Evolutionary conservation across 2,113 vertebrate genomes (phyloP).

Genomic region (Capreolus pygargus): DNA sequence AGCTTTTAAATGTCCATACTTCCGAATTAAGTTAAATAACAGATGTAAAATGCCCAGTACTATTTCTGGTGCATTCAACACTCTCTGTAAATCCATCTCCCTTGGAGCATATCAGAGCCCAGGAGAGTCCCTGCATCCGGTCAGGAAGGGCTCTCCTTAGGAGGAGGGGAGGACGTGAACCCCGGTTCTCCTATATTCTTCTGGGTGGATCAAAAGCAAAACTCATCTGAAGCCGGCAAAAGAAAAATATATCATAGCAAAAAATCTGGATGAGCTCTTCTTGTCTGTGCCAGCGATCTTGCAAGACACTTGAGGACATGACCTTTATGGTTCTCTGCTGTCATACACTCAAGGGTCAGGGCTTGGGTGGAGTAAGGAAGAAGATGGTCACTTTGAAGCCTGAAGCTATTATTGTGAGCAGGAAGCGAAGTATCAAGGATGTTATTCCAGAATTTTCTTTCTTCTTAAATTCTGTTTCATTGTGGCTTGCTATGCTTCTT

Average conservation of each 20-base stretch:
- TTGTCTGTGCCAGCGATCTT: neutral
- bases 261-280: slow-evolving; percentile 1
- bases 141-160: neutral
- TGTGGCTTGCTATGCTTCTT: neutral
- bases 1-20: neutral
- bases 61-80: neutral
- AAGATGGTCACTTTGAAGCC: slow-evolving; percentile 9
- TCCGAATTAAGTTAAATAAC: neutral
- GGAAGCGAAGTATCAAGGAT: slow-evolving; percentile 43
- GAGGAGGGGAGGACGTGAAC: neutral
- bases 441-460: neutral
- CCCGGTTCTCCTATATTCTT: neutral
- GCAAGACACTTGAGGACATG: neutral
- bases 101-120: neutral
- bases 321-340: neutral
- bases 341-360: neutral
- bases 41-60: neutral
- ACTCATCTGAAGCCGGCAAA: slow-evolving; percentile 29
- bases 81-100: neutral
- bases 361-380: slow-evolving; percentile 38
- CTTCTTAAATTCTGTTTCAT: neutral
- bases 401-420: neutral
- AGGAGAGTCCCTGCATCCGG: neutral
- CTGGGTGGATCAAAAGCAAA: slow-evolving; percentile 60
- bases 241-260: slow-evolving; percentile 23